These are phyloP conservation scores for Intellagama lesueurii DNA, from an alignment of 2,797 vertebrate genomes.

Conservation along the genomic window DNA sequence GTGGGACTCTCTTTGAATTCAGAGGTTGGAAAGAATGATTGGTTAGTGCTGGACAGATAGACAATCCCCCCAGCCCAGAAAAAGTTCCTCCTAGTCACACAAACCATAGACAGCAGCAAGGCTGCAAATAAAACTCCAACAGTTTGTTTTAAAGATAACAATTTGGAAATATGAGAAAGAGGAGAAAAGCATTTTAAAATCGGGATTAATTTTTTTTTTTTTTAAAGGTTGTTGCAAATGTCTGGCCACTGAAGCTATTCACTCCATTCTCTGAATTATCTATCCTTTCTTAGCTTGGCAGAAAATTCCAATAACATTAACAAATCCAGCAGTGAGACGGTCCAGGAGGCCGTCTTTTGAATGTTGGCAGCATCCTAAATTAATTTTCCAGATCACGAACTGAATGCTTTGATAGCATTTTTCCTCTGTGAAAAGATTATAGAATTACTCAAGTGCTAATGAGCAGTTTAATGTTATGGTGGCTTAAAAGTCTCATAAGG, in stretches of 20 bases:
- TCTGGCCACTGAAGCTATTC: neutral
- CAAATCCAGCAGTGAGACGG: slow-evolving; percentile 6
- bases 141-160: neutral
- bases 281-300: neutral
- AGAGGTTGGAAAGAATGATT: too few relatives aligned
- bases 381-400: slow-evolving; percentile 68
- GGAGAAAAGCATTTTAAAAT: neutral
- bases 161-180: neutral
- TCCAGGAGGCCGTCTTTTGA: slow-evolving; percentile 29
- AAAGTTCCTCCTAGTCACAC: too few relatives aligned
- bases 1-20: too few relatives aligned
- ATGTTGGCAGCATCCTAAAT: slow-evolving; percentile 40
- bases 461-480: slow-evolving; percentile 53
- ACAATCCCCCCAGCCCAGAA: too few relatives aligned
- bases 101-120: too few relatives aligned
- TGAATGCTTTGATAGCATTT: slow-evolving; percentile 55
- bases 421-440: slow-evolving; percentile 65
- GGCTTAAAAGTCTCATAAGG: slow-evolving; percentile 45
- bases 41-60: too few relatives aligned
- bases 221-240: neutral
- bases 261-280: accelerated
- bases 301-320: neutral
- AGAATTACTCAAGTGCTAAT: slow-evolving; percentile 67
- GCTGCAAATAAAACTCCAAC: too few relatives aligned
- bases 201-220: neutral